A percentile compares a stretch with the other conserved stretches of the same genome.
phyloP scores from a whole-genome alignment of 2,797 vertebrate genomes.

The Graptemys geographica region DNA sequence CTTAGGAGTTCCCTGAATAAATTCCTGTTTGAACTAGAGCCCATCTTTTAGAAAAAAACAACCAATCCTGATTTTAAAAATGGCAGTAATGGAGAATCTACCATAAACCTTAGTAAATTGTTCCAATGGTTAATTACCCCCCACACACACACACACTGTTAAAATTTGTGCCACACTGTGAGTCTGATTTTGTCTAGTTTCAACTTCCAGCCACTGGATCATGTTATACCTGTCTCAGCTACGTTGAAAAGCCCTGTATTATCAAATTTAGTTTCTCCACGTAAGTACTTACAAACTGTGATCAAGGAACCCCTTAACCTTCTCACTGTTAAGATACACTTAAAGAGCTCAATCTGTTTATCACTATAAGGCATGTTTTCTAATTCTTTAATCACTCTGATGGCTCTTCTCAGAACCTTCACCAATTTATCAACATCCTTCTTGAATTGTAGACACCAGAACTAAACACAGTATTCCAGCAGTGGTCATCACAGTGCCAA shows the following conservation, averaged over 20 bases:
- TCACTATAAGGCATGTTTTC: not conserved
- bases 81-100: not conserved
- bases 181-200: not conserved
- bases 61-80: accelerated
- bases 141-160: not conserved
- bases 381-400: accelerated
- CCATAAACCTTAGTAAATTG: not conserved
- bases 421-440: not conserved
- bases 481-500: not conserved
- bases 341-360: no score
- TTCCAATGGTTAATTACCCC: not conserved
- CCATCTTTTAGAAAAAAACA: not conserved
- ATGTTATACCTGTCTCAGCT: not conserved
- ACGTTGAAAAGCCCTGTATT: not conserved
- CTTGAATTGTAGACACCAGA: not conserved
- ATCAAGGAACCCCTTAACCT: conserved; percentile 26
- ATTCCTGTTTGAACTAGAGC: accelerated
- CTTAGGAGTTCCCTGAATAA: not conserved
- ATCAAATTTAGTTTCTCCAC: conserved; percentile 9
- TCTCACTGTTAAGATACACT: not conserved
- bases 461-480: not conserved
- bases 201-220: not conserved
- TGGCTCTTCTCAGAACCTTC: not conserved
- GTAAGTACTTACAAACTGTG: not conserved
- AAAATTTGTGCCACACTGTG: accelerated